phyloP scores from a whole-genome alignment of 2,113 vertebrate genomes.

The Heloderma charlesbogerti region DNA sequence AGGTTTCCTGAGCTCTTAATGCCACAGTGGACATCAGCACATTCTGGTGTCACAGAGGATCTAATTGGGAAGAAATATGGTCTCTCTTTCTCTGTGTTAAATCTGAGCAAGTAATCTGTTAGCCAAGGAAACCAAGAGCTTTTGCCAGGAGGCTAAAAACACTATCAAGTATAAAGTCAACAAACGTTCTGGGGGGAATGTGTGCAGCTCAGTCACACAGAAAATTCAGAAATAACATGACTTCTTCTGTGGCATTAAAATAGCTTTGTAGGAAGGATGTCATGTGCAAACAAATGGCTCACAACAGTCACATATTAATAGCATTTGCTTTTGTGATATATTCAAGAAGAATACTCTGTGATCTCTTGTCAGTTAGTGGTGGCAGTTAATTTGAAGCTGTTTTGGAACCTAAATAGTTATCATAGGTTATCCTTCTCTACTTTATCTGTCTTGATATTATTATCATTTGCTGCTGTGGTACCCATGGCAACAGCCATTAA shows the following conservation, averaged over 20 bases:
- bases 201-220: conserved; percentile 54
- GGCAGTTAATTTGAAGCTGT: conserved; percentile 68
- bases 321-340: conserved; percentile 59
- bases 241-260: conserved; percentile 44
- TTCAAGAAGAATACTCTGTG: conserved; percentile 50
- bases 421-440: conserved; percentile 60
- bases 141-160: not conserved
- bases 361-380: conserved; percentile 65
- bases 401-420: conserved; percentile 64
- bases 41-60: not conserved
- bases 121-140: conserved; percentile 25
- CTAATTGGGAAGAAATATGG: conserved; percentile 10
- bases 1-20: conserved; percentile 5
- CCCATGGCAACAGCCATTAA: conserved; percentile 69
- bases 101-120: conserved; percentile 23
- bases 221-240: conserved; percentile 58
- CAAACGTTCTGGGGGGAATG: conserved; percentile 59
- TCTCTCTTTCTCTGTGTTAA: not conserved
- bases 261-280: conserved; percentile 1
- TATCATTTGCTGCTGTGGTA: conserved; percentile 57
- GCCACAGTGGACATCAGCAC: conserved; percentile 1
- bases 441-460: conserved; percentile 57
- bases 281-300: conserved; percentile 3
- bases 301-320: conserved; percentile 50
- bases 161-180: conserved; percentile 16